Evolutionary conservation across 2,888 invertebrate species (phyloP).

Genomic region (Spilarctia lutea): DNA sequence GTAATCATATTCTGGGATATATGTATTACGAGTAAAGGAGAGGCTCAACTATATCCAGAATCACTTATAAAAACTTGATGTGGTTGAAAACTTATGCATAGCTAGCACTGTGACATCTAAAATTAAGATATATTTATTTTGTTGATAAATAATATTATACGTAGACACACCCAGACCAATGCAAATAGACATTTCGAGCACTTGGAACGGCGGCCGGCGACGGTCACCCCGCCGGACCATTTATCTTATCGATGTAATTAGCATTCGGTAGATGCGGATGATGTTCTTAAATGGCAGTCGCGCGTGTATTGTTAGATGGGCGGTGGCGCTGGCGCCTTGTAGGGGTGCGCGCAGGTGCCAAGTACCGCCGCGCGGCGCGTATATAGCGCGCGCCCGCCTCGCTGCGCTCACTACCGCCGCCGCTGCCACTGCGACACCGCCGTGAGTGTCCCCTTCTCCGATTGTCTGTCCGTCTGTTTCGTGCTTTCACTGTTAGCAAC

Average conservation of each 20-base stretch:
- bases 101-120: too few relatives aligned
- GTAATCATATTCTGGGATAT: too few relatives aligned
- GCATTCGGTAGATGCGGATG: conserved; percentile 45
- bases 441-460: conserved; percentile 24
- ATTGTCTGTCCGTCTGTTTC: background rate
- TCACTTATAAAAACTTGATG: too few relatives aligned
- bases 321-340: conserved; percentile 47
- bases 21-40: too few relatives aligned
- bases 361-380: conserved; percentile 37
- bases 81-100: too few relatives aligned
- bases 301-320: conserved; percentile 24
- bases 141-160: background rate
- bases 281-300: conserved; percentile 68
- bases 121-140: too few relatives aligned
- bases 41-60: too few relatives aligned
- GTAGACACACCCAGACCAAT: background rate
- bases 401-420: conserved; percentile 46
- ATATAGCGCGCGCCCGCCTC: conserved; percentile 43
- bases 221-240: conserved; percentile 39
- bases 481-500: conserved; percentile 33
- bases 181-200: conserved; percentile 9
- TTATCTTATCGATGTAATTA: conserved; percentile 60
- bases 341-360: conserved; percentile 49
- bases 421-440: conserved; percentile 38
- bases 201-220: background rate